A percentile compares a stretch with the other conserved stretches of the same genome.
Conservation (phyloP, 1,140 invertebrate species). For the Eumeta japonica region DNA sequence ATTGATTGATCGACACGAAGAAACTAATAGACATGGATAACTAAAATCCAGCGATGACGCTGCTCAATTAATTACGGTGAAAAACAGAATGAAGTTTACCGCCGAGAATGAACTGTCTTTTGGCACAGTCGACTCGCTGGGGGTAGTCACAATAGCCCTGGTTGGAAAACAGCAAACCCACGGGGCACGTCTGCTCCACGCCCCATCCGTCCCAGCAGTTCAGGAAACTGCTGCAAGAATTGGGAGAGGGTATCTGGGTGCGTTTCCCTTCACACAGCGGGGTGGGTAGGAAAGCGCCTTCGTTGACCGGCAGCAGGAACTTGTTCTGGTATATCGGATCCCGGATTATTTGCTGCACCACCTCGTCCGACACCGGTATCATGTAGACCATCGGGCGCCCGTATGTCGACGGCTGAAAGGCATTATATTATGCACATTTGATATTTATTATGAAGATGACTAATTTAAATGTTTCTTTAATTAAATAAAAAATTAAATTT, state of each 20-base stretch:
- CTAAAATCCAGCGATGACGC: too few relatives aligned
- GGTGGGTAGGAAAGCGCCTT: slow-evolving; percentile 26
- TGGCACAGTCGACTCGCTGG: slow-evolving; percentile 63
- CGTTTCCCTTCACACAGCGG: slow-evolving; percentile 36
- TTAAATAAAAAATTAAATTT: too few relatives aligned
- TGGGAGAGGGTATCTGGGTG: slow-evolving; percentile 63
- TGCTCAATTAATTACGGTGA: too few relatives aligned
- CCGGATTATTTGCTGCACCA: slow-evolving; percentile 31
- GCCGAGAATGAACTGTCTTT: too few relatives aligned
- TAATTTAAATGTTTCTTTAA: too few relatives aligned
- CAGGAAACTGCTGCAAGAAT: slow-evolving; percentile 63
- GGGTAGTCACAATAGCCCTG: slow-evolving; percentile 65
- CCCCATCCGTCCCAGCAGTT: slow-evolving; percentile 72
- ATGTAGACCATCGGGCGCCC: slow-evolving; percentile 26
- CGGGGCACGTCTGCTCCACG: slow-evolving; percentile 65
- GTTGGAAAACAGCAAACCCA: slow-evolving; percentile 61
- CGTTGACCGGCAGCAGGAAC: slow-evolving; percentile 23
- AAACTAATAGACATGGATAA: too few relatives aligned
- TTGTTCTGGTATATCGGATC: slow-evolving; percentile 41
- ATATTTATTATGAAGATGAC: too few relatives aligned
- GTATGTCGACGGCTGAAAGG: slow-evolving; percentile 23
- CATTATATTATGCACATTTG: too few relatives aligned
- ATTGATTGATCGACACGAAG: too few relatives aligned
- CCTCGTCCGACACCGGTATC: slow-evolving; percentile 40
- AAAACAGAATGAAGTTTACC: too few relatives aligned